phyloP scores from a whole-genome alignment of 2,113 vertebrate species.

The Speoplatyrhinus poulsoni region DNA sequence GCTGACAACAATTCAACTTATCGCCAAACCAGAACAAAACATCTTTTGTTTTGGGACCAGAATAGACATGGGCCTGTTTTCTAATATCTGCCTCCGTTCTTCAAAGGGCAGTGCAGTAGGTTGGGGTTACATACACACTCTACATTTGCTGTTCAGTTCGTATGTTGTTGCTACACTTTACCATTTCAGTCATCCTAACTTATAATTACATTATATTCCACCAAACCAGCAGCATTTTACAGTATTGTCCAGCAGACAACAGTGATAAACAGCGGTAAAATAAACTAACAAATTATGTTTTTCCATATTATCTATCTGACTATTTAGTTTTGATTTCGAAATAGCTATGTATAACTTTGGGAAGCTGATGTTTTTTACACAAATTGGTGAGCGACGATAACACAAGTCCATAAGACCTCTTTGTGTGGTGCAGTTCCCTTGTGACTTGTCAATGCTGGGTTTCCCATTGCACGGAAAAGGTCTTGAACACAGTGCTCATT shows the following conservation, averaged over 20 bases:
- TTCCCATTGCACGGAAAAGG: conserved; percentile 44
- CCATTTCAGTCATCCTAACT: no score
- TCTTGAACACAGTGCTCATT: conserved; percentile 60
- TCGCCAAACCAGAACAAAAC: conserved; percentile 39
- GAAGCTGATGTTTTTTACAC: no score
- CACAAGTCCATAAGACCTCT: conserved; percentile 43
- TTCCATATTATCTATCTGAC: no score
- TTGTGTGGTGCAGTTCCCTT: conserved; percentile 37
- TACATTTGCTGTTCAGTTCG: neutral
- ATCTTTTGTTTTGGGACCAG: conserved; percentile 31
- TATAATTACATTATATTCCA: no score
- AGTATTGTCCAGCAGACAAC: no score
- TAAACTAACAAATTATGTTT: no score
- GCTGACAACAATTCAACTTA: conserved; percentile 52
- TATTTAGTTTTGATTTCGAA: no score
- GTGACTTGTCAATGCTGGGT: conserved; percentile 38
- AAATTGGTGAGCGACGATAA: conserved; percentile 30
- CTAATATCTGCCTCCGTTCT: neutral
- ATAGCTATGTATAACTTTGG: no score
- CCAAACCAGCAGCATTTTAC: no score
- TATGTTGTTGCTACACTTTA: neutral
- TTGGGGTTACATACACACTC: no score
- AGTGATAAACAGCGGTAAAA: no score
- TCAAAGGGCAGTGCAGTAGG: conserved; percentile 9
- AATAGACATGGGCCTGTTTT: neutral